Base-by-base conservation (phyloP, 2,888 invertebrate genomes). In the Rotaria socialis region DNA sequence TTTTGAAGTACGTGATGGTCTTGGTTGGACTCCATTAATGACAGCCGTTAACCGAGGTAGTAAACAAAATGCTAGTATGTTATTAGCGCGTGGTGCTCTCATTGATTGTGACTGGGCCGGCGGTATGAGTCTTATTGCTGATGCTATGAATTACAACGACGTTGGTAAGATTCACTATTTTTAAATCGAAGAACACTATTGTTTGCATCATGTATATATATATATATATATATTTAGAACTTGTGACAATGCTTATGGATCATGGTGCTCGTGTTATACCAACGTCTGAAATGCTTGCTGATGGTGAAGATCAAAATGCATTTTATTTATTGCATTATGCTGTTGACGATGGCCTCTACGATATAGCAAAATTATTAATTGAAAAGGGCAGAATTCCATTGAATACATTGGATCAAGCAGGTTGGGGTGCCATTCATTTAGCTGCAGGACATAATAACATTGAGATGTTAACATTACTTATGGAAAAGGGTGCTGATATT, bases 11-110 rank as follows among this genome's bases (percentile, higher is more conserved):
- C 52, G 35, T 16, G 84, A 84, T 84, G 56, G 55, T 55, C 47
- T 41, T 35, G 84, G 84, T 24, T 84, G 84, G 84, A 84, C 84
- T 24, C 55, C 84, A 19, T 55, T 84, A 84, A 84, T 84, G 84
- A 14, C 80, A 24, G 80, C 80, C n/a, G n/a, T 80, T 47, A 80
- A 80, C n/a, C 80, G 80, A 4, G 80, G 80, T 47, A 80, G 80
- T 80, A 43, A n/a, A 47, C 10, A 43, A 80, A 80, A 80, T n/a
- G 80, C 35, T 22, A 47, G 6, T 19, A 22, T 80, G 47, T 47
- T 80, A n/a, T 80, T 80, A 47, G 47, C 10, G n/a, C 80, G n/a
- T 80, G 80, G 47, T 47, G 80, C 80, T n/a, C 8, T 10, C 24
- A 10, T 80, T n/a, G 47, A 80, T 47, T 80, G 80, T 22, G 80